These are phyloP conservation scores for Pelusios castaneus DNA, from an alignment of 2,113 vertebrate species.

Conservation along the genomic window DNA sequence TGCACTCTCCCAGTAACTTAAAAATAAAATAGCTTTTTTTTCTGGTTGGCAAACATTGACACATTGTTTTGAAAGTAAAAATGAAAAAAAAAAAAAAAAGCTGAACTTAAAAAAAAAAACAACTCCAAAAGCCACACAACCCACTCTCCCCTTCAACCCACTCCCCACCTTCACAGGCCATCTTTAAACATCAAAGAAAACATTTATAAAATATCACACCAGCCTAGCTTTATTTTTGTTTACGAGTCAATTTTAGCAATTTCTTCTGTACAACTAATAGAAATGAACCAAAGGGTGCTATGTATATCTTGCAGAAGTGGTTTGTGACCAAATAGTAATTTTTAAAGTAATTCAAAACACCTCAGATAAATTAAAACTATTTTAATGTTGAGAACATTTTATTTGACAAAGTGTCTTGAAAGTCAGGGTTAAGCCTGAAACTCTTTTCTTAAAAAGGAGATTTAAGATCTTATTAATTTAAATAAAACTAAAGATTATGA, in stretches of 20 bases:
- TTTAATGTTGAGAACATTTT: not conserved
- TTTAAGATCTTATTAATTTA: not conserved
- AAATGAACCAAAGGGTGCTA: not conserved
- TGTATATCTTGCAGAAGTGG: not conserved
- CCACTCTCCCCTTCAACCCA: too few relatives aligned
- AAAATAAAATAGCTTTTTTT: not conserved
- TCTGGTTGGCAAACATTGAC: not conserved
- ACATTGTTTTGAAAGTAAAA: not conserved
- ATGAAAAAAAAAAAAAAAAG: not conserved
- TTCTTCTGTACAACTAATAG: not conserved
- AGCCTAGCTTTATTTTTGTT: not conserved
- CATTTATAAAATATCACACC: not conserved
- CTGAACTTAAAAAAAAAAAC: not conserved
- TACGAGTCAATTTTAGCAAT: not conserved
- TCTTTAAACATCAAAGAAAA: not conserved
- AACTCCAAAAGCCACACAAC: too few relatives aligned
- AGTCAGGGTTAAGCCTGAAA: not conserved
- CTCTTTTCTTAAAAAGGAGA: not conserved
- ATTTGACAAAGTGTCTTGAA: not conserved
- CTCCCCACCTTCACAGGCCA: not conserved
- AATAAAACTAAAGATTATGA: not conserved
- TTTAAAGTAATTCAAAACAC: not conserved
- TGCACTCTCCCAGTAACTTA: not conserved
- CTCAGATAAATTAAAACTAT: not conserved
- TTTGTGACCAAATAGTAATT: not conserved